Percentiles rank a stretch among this genome's conserved stretches.
phyloP scores from a whole-genome alignment of 2,888 invertebrate species.

The Caradrina clavipalpis region DNA sequence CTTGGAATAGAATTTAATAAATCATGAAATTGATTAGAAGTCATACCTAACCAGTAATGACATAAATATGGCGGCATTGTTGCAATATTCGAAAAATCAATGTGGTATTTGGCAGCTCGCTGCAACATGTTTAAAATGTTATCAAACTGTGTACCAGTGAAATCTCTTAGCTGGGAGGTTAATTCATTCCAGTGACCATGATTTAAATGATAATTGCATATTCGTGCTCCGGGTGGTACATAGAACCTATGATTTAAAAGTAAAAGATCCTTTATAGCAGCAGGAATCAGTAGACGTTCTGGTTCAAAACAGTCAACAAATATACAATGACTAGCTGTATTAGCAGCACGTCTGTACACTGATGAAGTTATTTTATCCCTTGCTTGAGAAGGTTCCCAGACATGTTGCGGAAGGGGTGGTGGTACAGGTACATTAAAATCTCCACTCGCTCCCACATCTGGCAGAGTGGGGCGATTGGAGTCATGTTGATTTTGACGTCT shows the following conservation, averaged over 20 bases:
- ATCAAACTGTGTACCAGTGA: conserved; percentile 39
- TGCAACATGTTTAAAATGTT: conserved; percentile 30
- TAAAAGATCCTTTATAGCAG: conserved; percentile 25
- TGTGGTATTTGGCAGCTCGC: conserved; percentile 15
- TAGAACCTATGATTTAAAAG: conserved; percentile 29
- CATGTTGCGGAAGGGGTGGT: too few species aligned
- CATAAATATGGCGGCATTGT: conserved; percentile 36
- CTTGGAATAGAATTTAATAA: conserved; percentile 20
- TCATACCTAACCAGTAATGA: conserved; percentile 37
- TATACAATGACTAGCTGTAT: conserved; percentile 24
- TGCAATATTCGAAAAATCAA: conserved; percentile 34
- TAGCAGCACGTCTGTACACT: conserved; percentile 27
- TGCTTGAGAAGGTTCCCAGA: too few species aligned
- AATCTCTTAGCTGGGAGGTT: conserved; percentile 31
- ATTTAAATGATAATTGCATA: conserved; percentile 29
- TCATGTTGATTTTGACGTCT: too few species aligned
- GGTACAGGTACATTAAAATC: too few species aligned
- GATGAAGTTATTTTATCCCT: conserved; percentile 3
- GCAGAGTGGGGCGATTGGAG: too few species aligned
- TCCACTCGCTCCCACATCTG: too few species aligned
- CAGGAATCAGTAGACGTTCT: conserved; percentile 9
- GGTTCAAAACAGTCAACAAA: conserved; percentile 37
- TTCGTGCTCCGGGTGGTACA: conserved; percentile 31
- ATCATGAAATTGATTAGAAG: conserved; percentile 32
- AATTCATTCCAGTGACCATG: conserved; percentile 24